Percentiles rank a stretch among this genome's conserved stretches.
phyloP scores from a whole-genome alignment of 2,888 invertebrate species.

The Carterocephalus palaemon region DNA sequence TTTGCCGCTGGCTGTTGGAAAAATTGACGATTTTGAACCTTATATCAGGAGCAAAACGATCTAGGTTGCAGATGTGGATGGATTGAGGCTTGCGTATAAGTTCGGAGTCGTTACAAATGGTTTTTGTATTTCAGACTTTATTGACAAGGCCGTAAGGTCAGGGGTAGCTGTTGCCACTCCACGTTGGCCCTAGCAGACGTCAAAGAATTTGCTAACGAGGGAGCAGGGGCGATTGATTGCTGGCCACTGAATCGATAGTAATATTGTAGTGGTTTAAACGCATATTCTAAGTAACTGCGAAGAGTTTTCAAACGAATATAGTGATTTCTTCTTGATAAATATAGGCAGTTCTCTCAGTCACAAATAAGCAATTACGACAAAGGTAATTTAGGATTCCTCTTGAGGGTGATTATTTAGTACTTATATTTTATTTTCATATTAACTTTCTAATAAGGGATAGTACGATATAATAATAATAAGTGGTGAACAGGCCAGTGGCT shows the following conservation, averaged over 20 bases:
- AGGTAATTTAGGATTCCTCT: too few species aligned
- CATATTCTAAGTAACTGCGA: too few species aligned
- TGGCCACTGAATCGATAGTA: conserved; percentile 23
- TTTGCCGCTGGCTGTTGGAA: background rate
- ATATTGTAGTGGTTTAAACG: conserved; percentile 15
- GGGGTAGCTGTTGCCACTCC: conserved; percentile 44
- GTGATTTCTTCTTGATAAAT: too few species aligned
- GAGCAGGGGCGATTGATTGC: conserved; percentile 50
- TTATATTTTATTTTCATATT: too few species aligned
- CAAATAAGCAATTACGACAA: too few species aligned
- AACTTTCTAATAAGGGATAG: too few species aligned
- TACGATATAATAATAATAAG: too few species aligned
- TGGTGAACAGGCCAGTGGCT: too few species aligned
- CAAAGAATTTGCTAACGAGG: conserved; percentile 72
- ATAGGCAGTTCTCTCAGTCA: too few species aligned
- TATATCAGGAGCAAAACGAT: conserved; percentile 30
- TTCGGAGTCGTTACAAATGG: conserved; percentile 19
- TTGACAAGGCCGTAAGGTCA: conserved; percentile 36
- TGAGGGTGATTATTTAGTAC: too few species aligned
- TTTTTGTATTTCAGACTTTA: conserved; percentile 44
- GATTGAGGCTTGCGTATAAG: conserved; percentile 23
- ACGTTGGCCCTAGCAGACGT: conserved; percentile 66
- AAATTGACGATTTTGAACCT: conserved; percentile 43
- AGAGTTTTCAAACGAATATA: too few species aligned
- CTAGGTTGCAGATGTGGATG: conserved; percentile 9